These are phyloP conservation scores for Acanthacorydalis orientalis DNA, from an alignment of 2,888 invertebrate genomes.

Conservation along the genomic window DNA sequence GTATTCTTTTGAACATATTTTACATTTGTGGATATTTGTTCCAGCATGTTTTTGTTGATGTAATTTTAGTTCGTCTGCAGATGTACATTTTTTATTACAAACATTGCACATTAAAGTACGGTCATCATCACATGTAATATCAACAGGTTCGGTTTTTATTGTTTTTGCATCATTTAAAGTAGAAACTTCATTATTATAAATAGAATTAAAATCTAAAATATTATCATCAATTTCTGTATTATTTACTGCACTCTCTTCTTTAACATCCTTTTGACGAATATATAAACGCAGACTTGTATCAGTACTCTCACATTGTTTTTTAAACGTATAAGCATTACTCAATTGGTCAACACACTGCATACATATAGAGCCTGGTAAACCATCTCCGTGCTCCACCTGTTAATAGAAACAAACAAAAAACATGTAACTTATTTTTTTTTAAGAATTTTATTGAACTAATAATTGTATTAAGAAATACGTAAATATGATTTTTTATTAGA, in stretches of 20 bases:
- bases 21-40: conserved; percentile 19
- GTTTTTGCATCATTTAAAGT: not conserved
- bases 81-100: conserved; percentile 2
- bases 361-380: conserved; percentile 23
- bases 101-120: conserved; percentile 1
- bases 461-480: not conserved
- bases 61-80: not conserved
- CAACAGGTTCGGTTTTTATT: not conserved
- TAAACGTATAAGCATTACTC: conserved; percentile 21
- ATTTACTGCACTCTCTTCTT: not conserved
- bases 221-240: not conserved
- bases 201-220: not conserved
- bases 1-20: conserved; percentile 24
- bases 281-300: conserved; percentile 12
- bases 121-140: not conserved
- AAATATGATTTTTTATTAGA: not conserved
- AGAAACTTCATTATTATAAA: not conserved
- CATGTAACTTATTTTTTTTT: not conserved
- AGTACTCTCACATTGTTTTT: conserved; percentile 21
- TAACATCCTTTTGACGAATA: conserved; percentile 1
- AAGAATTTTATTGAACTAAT: not conserved
- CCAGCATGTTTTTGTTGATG: conserved; percentile 1
- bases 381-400: conserved; percentile 24
- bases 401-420: not conserved
- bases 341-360: conserved; percentile 21